Percentiles rank a stretch among this genome's conserved stretches.
These are phyloP conservation scores for Ruditapes philippinarum DNA, from an alignment of 1,140 invertebrate genomes.

Conservation along the genomic window DNA sequence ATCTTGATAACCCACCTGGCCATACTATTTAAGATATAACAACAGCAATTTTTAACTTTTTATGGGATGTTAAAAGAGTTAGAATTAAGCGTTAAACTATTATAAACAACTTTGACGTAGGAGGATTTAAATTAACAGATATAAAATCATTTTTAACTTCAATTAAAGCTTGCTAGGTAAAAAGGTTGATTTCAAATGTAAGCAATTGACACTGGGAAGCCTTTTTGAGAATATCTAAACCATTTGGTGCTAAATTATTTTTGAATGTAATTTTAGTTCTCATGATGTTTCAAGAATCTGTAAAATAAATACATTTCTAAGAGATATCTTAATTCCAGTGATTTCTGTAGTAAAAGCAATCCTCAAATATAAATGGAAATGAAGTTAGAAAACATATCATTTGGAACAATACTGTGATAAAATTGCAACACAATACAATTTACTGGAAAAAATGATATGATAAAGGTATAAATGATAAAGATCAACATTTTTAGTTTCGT, in stretches of 20 bases:
- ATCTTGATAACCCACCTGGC: too few species aligned
- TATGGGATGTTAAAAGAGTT: conserved; percentile 10
- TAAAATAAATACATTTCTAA: background rate
- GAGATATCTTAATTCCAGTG: too few species aligned
- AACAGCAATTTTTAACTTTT: background rate
- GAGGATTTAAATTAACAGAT: conserved; percentile 14
- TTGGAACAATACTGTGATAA: background rate
- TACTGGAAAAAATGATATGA: background rate
- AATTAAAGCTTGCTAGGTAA: background rate
- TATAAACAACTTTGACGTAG: background rate
- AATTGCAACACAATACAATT: background rate
- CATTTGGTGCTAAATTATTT: background rate
- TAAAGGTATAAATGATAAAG: background rate
- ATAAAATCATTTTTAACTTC: background rate
- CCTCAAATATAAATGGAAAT: background rate
- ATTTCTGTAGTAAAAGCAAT: too few species aligned
- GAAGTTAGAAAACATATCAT: background rate
- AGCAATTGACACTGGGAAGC: too few species aligned
- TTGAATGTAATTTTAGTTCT: background rate
- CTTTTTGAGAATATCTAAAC: background rate
- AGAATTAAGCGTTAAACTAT: conserved; percentile 16
- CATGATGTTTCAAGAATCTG: background rate
- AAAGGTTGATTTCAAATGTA: background rate
- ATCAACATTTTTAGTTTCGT: background rate
- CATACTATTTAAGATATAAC: too few species aligned